A percentile compares a stretch with the other conserved stretches of the same genome.
These are phyloP conservation scores for Rhyzopertha dominica DNA, from an alignment of 1,140 invertebrate species.

Conservation along the genomic window DNA sequence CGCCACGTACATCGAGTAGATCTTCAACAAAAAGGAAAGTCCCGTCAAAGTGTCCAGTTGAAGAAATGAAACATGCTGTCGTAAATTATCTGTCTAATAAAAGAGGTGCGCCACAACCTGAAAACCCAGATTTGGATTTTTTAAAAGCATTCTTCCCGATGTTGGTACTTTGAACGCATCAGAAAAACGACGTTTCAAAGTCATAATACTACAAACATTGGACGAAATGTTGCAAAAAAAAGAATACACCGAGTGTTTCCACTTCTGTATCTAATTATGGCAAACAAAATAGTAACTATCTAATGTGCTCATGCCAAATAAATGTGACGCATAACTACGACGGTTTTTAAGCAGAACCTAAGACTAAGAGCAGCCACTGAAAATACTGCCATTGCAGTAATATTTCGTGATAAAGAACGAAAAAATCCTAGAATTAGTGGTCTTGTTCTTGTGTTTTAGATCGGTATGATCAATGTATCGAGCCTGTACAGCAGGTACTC, in stretches of 20 bases:
- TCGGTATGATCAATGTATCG: too few relatives aligned
- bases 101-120: slow-evolving; percentile 4
- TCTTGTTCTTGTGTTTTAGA: too few relatives aligned
- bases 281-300: too few relatives aligned
- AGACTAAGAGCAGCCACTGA: too few relatives aligned
- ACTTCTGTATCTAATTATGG: slow-evolving; percentile 3
- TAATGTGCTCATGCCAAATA: too few relatives aligned
- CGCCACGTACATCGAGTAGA: background rate
- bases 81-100: background rate
- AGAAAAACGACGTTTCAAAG: slow-evolving; percentile 11
- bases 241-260: slow-evolving; percentile 1
- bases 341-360: too few relatives aligned
- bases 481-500: too few relatives aligned
- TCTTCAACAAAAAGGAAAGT: slow-evolving; percentile 12
- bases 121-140: slow-evolving; percentile 13
- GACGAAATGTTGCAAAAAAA: slow-evolving; percentile 8
- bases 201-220: slow-evolving; percentile 8
- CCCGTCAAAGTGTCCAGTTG: background rate
- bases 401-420: too few relatives aligned
- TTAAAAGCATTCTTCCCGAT: slow-evolving; percentile 16
- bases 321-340: too few relatives aligned
- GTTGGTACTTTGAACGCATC: slow-evolving; percentile 1
- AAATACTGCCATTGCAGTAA: too few relatives aligned
- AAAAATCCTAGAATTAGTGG: too few relatives aligned
- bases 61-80: slow-evolving; percentile 5